Percentiles rank a stretch among this genome's conserved stretches.
These are phyloP conservation scores for Cheirogaleus medius DNA, from an alignment of 2,113 vertebrate species.

Conservation along the genomic window DNA sequence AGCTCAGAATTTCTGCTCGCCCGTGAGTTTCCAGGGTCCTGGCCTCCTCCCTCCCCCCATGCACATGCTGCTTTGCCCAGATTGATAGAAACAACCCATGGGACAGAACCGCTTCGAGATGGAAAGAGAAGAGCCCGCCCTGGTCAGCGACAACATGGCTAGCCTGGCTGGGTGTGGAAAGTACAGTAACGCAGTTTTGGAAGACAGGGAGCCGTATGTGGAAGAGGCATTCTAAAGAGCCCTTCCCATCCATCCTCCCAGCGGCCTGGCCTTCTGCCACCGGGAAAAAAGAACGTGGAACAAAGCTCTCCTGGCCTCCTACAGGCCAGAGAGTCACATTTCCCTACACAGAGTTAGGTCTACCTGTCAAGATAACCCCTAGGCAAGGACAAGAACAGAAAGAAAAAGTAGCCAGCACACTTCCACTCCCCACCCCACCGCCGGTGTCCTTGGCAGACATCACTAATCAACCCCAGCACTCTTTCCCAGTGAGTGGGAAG, in stretches of 20 bases:
- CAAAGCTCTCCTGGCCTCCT: background rate
- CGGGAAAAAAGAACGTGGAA: background rate
- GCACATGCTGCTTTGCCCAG: background rate
- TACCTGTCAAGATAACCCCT: background rate
- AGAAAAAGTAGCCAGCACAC: background rate
- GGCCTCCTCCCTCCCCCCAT: background rate
- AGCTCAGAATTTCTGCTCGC: background rate
- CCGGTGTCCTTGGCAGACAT: constrained; percentile 24
- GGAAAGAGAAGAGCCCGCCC: background rate
- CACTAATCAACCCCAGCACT: background rate
- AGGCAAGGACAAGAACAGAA: background rate
- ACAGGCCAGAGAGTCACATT: background rate
- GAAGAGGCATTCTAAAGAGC: background rate
- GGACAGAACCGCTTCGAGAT: background rate
- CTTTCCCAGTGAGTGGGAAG: background rate
- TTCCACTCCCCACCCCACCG: accelerated
- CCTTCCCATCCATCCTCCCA: background rate
- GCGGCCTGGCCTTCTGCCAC: background rate
- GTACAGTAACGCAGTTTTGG: background rate
- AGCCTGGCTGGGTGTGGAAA: background rate
- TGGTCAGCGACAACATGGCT: accelerated
- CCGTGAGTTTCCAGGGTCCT: background rate
- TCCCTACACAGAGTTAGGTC: background rate
- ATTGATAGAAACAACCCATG: background rate
- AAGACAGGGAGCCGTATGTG: background rate